These are phyloP conservation scores for Terrapene triunguis DNA, from an alignment of 2,113 vertebrate genomes.

Conservation along the genomic window DNA sequence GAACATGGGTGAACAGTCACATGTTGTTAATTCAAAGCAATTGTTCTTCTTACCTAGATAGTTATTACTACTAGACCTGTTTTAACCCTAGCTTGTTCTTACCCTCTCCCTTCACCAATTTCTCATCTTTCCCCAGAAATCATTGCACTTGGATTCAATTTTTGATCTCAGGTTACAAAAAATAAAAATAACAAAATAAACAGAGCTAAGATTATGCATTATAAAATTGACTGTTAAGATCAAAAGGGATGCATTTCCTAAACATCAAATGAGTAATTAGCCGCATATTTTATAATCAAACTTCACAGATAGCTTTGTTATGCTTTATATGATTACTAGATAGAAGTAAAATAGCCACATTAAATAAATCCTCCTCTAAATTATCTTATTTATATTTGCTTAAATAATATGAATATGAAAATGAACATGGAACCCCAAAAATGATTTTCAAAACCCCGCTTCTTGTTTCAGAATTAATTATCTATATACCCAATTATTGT, in stretches of 20 bases:
- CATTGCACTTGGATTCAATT: neutral
- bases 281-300: constrained; percentile 32
- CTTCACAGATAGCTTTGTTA: constrained; percentile 56
- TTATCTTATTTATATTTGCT: constrained; percentile 20
- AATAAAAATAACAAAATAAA: neutral
- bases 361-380: constrained; percentile 43
- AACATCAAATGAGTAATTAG: constrained; percentile 46
- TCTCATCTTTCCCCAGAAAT: neutral
- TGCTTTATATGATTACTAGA: constrained; percentile 39
- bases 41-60: neutral
- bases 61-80: neutral
- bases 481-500: constrained; percentile 36
- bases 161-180: neutral
- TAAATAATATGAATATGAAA: neutral
- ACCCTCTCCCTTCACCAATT: neutral
- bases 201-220: neutral
- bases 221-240: neutral
- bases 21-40: constrained; percentile 15
- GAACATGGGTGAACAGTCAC: neutral
- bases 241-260: neutral
- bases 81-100: neutral
- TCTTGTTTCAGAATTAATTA: constrained; percentile 43
- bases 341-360: constrained; percentile 6
- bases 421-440: neutral
- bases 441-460: neutral